Evolutionary conservation across 64 coral and sea anemone species (phyloP).

Genomic region (Platygyra sinensis): DNA sequence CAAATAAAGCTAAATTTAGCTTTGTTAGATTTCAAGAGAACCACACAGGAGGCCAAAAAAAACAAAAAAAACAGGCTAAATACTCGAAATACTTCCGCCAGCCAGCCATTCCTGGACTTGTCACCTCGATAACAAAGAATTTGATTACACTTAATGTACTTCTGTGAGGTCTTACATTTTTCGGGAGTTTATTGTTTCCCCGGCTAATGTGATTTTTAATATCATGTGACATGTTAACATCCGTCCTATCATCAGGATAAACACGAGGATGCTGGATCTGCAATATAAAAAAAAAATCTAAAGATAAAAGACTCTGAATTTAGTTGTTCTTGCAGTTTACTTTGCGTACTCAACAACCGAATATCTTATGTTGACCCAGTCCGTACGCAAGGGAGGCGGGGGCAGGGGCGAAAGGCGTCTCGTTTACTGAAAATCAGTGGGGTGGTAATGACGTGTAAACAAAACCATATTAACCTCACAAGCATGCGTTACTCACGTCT

Average conservation of each 20-base stretch:
- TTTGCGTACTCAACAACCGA: not conserved
- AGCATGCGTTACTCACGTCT: too few species aligned
- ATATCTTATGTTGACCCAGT: not conserved
- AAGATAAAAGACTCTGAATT: not conserved
- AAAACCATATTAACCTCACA: too few species aligned
- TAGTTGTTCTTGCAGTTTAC: not conserved
- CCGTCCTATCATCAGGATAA: constrained; percentile 47
- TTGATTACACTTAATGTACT: too few species aligned
- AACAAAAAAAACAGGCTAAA: not conserved
- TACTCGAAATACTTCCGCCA: not conserved
- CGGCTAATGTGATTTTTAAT: constrained; percentile 52
- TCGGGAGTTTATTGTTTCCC: constrained; percentile 39
- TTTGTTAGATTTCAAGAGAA: not conserved
- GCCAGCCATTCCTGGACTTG: too few species aligned
- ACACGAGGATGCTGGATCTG: constrained; percentile 30
- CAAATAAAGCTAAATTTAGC: too few species aligned
- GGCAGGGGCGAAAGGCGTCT: too few species aligned
- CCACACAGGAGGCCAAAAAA: too few species aligned
- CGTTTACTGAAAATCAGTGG: too few species aligned
- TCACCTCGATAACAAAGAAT: too few species aligned
- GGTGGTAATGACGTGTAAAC: too few species aligned
- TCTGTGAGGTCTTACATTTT: constrained; percentile 2
- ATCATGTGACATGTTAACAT: constrained; percentile 27
- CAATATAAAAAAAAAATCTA: not conserved
- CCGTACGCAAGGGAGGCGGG: too few species aligned